These are phyloP conservation scores for Cossypha dichroa DNA, from an alignment of 2,797 vertebrate genomes.

Conservation along the genomic window DNA sequence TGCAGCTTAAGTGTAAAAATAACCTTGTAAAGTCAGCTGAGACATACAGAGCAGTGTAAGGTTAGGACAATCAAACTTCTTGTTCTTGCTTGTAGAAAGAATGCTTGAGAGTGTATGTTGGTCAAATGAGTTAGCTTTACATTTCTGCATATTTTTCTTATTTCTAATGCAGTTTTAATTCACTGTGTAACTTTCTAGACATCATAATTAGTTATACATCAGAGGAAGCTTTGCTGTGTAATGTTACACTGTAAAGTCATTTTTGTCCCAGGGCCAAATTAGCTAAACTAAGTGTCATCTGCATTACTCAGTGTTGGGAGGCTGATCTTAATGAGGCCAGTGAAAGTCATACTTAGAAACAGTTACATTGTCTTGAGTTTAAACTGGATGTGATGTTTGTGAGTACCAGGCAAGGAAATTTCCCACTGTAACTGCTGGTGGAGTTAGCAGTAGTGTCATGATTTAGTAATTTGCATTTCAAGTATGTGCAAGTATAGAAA, in stretches of 20 bases:
- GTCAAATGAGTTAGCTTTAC: not conserved
- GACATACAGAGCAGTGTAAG: not conserved
- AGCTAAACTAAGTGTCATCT: slow-evolving; percentile 25
- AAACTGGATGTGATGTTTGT: not conserved
- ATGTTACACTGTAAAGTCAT: not conserved
- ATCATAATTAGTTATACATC: not conserved
- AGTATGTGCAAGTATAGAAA: slow-evolving; percentile 14
- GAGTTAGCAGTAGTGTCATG: not conserved
- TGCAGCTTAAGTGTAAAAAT: not conserved
- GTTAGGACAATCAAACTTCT: not conserved
- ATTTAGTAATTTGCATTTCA: slow-evolving; percentile 11
- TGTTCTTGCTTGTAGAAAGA: not conserved
- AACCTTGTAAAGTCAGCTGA: not conserved
- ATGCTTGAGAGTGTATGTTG: not conserved
- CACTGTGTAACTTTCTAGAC: not conserved
- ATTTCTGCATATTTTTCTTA: slow-evolving; percentile 16
- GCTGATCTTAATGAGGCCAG: not conserved
- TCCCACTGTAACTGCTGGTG: not conserved
- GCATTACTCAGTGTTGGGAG: slow-evolving; percentile 21
- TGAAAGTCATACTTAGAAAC: not conserved
- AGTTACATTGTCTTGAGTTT: not conserved
- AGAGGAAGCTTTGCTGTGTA: slow-evolving; percentile 20
- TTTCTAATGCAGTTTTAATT: slow-evolving; percentile 7
- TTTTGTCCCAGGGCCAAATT: slow-evolving; percentile 37
- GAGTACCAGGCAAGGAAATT: not conserved